phyloP scores from a whole-genome alignment of 2,888 invertebrate species.

The Tubulanus polymorphus region DNA sequence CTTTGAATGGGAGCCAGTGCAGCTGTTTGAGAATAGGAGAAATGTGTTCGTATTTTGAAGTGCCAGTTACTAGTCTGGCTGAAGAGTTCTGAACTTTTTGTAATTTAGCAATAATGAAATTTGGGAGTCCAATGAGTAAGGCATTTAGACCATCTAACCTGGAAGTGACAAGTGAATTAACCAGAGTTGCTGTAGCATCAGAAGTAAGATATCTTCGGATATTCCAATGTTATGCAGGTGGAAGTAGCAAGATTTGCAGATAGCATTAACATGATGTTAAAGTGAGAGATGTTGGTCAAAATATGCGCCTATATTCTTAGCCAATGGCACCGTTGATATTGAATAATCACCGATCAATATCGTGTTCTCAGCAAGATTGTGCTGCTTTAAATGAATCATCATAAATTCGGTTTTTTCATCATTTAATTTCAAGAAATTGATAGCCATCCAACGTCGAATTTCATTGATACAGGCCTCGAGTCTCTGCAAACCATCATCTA shows the following conservation, averaged over 20 bases:
- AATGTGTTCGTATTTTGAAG: not conserved
- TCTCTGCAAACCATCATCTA: not conserved
- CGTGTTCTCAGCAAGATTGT: not conserved
- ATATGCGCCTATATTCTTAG: not conserved
- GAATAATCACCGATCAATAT: not conserved
- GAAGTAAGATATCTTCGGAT: not conserved
- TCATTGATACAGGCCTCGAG: conserved; percentile 20
- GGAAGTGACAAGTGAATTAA: not conserved
- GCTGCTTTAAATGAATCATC: not conserved
- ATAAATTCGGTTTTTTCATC: not conserved
- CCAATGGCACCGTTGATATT: not conserved
- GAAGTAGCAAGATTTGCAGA: not conserved
- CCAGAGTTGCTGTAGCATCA: not conserved
- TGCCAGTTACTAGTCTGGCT: not conserved
- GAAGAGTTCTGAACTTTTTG: not conserved
- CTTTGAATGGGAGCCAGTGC: not conserved
- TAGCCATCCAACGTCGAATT: conserved; percentile 4
- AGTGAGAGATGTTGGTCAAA: conserved; percentile 1
- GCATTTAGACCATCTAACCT: not conserved
- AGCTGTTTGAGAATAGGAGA: not conserved
- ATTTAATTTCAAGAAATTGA: not conserved
- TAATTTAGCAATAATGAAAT: not conserved
- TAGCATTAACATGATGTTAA: not conserved
- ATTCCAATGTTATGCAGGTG: not conserved
- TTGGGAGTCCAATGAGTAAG: not conserved